These are phyloP conservation scores for Sebastiscus albofasciatus DNA, from an alignment of 2,797 vertebrate genomes.

Conservation along the genomic window DNA sequence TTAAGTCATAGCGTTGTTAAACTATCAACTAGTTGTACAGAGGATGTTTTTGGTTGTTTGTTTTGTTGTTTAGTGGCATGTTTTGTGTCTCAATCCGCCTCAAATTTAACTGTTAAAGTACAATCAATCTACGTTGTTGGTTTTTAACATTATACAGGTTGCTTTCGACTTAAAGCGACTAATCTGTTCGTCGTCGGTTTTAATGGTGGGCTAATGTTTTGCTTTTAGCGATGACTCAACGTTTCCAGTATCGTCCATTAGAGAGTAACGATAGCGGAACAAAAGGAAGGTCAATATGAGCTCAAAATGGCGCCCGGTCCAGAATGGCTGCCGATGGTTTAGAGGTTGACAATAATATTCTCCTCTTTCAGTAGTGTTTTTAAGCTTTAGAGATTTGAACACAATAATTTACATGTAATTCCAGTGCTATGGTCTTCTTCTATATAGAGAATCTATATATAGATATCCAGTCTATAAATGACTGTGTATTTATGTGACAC, in stretches of 20 bases:
- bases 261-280: constrained; percentile 38
- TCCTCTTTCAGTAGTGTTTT: too few species aligned
- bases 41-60: accelerated
- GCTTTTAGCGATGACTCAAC: constrained; percentile 55
- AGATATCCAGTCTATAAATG: too few species aligned
- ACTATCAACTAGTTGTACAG: accelerated
- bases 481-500: too few species aligned
- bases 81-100: background rate
- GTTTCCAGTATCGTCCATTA: constrained; percentile 67
- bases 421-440: too few species aligned
- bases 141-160: background rate
- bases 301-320: constrained; percentile 74
- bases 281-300: constrained; percentile 59
- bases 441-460: too few species aligned
- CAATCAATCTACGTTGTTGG: background rate
- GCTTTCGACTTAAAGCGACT: accelerated
- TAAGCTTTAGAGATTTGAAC: background rate
- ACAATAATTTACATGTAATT: too few species aligned
- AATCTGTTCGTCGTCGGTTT: background rate
- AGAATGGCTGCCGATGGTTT: background rate
- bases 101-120: background rate
- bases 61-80: too few species aligned
- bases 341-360: accelerated
- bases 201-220: background rate
- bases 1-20: accelerated